Base-by-base conservation (phyloP, 2,113 vertebrate species). In the Gopherus evgoodei region DNA sequence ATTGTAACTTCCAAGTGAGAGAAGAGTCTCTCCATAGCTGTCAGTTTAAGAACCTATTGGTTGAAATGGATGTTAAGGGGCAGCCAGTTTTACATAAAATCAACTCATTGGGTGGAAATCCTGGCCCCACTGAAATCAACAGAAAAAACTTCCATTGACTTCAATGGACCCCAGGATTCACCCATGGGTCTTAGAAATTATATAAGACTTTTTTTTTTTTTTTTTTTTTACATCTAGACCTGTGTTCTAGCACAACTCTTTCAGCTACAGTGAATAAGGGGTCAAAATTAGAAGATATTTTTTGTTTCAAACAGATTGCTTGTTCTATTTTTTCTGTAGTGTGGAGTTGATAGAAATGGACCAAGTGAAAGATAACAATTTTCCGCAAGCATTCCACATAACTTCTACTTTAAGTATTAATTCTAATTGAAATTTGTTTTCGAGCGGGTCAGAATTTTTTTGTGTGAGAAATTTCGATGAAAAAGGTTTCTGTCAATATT, bases 1-100 rank as follows among this genome's bases (percentile, higher is more conserved):
- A 57, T 88, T 95, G 84, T 75, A 85, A 85, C 83, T 94, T 97
- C 79, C 78, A 44, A 91, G 79, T 90, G 92, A 94, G 86, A 91
- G 92, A 93, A 89, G 85, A 81, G n/a, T 84, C 82, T 85, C 95
- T 95, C 86, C 80, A 84, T 87, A 94, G 24, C 27, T 91, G 7
- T 42, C 56, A 38, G 84, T 94, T 93, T 53, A 91, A 65, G 65
- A 95, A 75, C 90, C 78, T 83, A 21, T 90, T 82, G 83, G 94
- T 93, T 92, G 50, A 96, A 95, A 90, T 42, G 81, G 53, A 88
- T 81, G 47, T 87, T 5, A 87, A 89, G 94, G 82, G 56, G 69
- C 50, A 90, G 53, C 65, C 14, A 50, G 83, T 95, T 82, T 90
- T 76, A 83, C 75, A 79, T 59, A 81, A 87, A 87, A 42, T 57